phyloP scores from a whole-genome alignment of 2,113 vertebrate genomes.

The Gnathonemus echidnorhynchus region DNA sequence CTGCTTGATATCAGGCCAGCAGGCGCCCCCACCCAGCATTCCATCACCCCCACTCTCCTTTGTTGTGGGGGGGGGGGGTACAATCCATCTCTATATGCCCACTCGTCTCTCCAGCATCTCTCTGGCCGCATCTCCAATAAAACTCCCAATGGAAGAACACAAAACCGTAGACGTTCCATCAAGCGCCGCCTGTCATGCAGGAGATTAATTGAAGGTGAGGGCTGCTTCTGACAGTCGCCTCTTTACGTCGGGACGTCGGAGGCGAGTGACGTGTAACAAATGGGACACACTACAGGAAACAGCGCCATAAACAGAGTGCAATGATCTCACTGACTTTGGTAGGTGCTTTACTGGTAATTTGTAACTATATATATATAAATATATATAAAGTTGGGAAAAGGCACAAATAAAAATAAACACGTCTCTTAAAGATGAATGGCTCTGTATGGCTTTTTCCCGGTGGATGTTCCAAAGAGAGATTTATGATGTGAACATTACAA shows the following conservation, averaged over 20 bases:
- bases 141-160: not conserved
- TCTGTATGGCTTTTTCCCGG: slow-evolving; percentile 39
- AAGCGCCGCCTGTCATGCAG: not conserved
- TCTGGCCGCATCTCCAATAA: not conserved
- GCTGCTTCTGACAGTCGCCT: not conserved
- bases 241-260: not conserved
- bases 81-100: not conserved
- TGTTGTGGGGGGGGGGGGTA: not conserved
- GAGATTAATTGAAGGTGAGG: not conserved
- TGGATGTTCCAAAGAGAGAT: slow-evolving; percentile 43
- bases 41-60: not conserved
- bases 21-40: too few relatives aligned
- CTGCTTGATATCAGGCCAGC: not conserved
- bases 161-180: not conserved
- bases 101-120: not conserved
- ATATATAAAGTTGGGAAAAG: slow-evolving; percentile 6
- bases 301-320: not conserved
- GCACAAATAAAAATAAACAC: slow-evolving; percentile 46
- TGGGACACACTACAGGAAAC: not conserved
- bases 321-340: slow-evolving; percentile 7
- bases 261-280: not conserved
- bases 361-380: slow-evolving; percentile 19
- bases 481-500: slow-evolving; percentile 41
- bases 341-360: slow-evolving; percentile 9
- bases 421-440: slow-evolving; percentile 53